Conservation (phyloP, 2,888 invertebrate species). For the Drosophila melanosoma region DNA sequence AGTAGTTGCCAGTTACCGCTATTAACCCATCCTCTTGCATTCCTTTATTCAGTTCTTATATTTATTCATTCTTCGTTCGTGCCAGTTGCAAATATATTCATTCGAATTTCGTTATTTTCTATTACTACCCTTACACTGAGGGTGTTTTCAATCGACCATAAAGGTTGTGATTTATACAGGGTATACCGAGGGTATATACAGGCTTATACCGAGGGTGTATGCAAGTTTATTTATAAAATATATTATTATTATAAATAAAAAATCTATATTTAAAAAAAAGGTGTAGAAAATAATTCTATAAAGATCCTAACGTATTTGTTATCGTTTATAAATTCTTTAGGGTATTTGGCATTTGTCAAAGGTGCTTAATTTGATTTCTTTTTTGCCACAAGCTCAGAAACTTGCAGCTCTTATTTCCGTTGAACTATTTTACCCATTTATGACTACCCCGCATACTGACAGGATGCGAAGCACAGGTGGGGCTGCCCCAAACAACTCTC, state of each 20-base stretch:
- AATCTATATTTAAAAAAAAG: not conserved
- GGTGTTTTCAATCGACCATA: not conserved
- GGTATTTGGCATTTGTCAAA: not conserved
- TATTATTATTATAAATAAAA: not conserved
- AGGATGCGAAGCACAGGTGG: constrained; percentile 40
- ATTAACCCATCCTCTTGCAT: not conserved
- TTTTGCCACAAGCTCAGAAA: constrained; percentile 36
- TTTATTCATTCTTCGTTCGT: constrained; percentile 31
- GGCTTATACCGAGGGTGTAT: not conserved
- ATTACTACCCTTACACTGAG: not conserved
- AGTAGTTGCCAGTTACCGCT: not conserved
- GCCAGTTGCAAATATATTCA: constrained; percentile 57
- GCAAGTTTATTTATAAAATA: not conserved
- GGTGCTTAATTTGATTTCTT: not conserved
- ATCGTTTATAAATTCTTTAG: not conserved
- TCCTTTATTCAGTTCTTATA: constrained; percentile 2
- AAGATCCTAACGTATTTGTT: not conserved
- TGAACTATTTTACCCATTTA: constrained; percentile 57
- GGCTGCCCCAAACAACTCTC: not conserved
- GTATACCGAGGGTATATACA: not conserved
- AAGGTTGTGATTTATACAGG: not conserved
- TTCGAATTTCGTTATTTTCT: constrained; percentile 22
- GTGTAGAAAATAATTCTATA: not conserved
- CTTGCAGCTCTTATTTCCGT: constrained; percentile 70
- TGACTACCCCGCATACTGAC: not conserved